These are phyloP conservation scores for Popillia japonica DNA, from an alignment of 1,140 invertebrate species.

Conservation along the genomic window DNA sequence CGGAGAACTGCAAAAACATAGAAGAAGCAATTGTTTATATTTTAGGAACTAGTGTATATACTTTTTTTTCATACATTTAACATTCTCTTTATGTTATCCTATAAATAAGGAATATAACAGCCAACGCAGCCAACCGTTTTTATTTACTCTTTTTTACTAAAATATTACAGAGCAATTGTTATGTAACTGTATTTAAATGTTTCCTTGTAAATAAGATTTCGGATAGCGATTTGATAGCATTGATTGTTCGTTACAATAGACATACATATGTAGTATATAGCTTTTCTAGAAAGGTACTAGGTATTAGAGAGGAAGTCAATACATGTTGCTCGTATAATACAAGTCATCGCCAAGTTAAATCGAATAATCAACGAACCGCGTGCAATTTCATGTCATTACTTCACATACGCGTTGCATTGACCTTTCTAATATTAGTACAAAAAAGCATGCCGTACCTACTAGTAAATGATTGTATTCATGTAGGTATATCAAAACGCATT, in stretches of 20 bases:
- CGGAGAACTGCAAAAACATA: too few species aligned
- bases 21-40: too few species aligned
- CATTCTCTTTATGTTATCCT: too few species aligned
- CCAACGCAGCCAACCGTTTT: too few species aligned
- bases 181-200: background rate
- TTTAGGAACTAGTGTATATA: too few species aligned
- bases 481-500: background rate
- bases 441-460: background rate
- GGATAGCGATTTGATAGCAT: background rate
- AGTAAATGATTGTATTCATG: background rate
- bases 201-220: background rate
- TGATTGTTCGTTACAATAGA: background rate
- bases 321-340: background rate
- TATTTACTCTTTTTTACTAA: background rate
- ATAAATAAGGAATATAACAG: too few species aligned
- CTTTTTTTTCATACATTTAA: too few species aligned
- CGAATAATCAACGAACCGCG: background rate
- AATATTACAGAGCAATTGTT: background rate
- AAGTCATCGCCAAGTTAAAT: background rate
- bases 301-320: background rate
- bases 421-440: background rate
- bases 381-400: slow-evolving; percentile 1
- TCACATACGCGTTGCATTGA: background rate
- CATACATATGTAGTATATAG: background rate
- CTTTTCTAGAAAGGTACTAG: background rate